These are phyloP conservation scores for Lates calcarifer DNA, from an alignment of 2,113 vertebrate species.

Conservation along the genomic window DNA sequence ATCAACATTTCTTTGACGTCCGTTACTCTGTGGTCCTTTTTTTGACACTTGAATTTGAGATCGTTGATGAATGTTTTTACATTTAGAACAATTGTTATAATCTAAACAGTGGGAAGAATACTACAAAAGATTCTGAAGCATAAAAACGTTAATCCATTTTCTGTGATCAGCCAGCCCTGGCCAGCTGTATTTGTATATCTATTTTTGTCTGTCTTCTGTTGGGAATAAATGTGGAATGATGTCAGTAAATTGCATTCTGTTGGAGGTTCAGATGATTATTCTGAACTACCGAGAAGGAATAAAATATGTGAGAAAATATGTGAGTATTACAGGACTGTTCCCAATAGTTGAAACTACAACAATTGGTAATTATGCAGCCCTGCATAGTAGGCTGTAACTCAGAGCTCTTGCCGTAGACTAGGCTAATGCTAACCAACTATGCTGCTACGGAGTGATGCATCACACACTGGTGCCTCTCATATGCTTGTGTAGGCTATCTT, in stretches of 20 bases:
- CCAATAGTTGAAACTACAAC: background rate
- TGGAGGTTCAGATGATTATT: background rate
- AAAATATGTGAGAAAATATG: accelerated
- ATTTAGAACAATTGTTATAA: background rate
- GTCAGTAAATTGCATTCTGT: background rate
- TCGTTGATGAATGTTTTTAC: background rate
- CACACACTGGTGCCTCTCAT: constrained; percentile 19
- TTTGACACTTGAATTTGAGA: background rate
- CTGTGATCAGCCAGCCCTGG: background rate
- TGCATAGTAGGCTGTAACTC: constrained; percentile 26
- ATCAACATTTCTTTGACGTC: background rate
- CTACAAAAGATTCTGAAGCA: background rate
- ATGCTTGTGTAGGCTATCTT: constrained; percentile 38
- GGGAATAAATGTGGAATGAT: background rate
- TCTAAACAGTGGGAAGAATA: background rate
- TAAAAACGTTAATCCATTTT: background rate
- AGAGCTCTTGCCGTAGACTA: constrained; percentile 20
- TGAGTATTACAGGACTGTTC: background rate
- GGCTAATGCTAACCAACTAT: constrained; percentile 40
- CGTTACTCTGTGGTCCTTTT: background rate
- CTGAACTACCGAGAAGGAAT: background rate
- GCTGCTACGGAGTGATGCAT: constrained; percentile 25
- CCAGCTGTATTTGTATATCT: background rate
- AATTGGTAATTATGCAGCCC: constrained; percentile 52
- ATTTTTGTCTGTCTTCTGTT: background rate